These are phyloP conservation scores for Coranthus polyacanthus DNA, from an alignment of 2,797 vertebrate species.

Conservation along the genomic window DNA sequence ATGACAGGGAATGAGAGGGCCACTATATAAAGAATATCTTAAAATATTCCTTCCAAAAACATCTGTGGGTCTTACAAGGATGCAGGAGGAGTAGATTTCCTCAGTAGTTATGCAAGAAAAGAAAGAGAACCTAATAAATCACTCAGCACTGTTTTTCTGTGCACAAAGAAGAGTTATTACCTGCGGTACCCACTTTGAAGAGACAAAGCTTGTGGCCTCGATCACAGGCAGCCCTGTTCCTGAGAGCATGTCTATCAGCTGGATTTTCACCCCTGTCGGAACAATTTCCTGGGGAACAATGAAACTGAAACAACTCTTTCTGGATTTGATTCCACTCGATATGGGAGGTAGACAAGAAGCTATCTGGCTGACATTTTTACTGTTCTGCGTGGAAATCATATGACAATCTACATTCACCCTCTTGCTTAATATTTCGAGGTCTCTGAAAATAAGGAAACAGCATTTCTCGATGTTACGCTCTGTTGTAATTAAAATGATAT, in stretches of 20 bases:
- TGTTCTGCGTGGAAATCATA: conserved; percentile 10
- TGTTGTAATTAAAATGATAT: conserved; percentile 40
- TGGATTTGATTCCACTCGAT: conserved; percentile 57
- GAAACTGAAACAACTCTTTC: conserved; percentile 56
- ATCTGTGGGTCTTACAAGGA: conserved; percentile 33
- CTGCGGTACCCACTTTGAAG: conserved; percentile 97
- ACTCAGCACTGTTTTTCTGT: conserved; percentile 56
- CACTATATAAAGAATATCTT: conserved; percentile 11
- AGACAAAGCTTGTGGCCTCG: conserved; percentile 97
- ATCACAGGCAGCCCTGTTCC: conserved; percentile 92
- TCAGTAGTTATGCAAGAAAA: conserved; percentile 44
- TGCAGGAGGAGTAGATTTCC: conserved; percentile 27
- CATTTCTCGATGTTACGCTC: conserved; percentile 29
- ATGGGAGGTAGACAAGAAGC: conserved; percentile 39
- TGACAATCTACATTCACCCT: conserved; percentile 20
- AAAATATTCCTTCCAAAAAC: conserved; percentile 41
- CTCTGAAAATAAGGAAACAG: conserved; percentile 2
- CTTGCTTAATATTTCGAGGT: not conserved
- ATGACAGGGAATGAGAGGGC: conserved; percentile 22
- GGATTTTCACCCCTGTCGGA: conserved; percentile 93
- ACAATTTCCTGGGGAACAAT: conserved; percentile 89
- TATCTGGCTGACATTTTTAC: conserved; percentile 18
- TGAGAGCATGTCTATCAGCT: conserved; percentile 94
- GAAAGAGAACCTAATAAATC: conserved; percentile 73
- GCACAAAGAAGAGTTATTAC: conserved; percentile 83